A percentile compares a stretch with the other conserved stretches of the same genome.
Conservation (phyloP, 2,113 vertebrate species). For the Holacanthus passer region DNA sequence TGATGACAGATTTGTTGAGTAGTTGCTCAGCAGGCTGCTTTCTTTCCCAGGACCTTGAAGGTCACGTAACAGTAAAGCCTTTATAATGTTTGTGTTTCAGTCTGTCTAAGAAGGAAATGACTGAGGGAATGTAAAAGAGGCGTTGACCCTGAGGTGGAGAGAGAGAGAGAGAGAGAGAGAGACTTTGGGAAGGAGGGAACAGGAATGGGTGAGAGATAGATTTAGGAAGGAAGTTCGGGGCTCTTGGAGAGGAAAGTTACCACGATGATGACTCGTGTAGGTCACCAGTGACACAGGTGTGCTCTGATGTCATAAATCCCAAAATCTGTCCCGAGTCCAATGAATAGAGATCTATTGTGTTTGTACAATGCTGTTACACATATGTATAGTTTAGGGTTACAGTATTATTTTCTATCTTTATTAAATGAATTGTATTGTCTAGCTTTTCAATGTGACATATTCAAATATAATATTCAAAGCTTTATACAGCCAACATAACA, state of each 20-base stretch:
- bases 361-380: neutral
- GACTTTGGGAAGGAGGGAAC: constrained; percentile 9
- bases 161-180: constrained; percentile 23
- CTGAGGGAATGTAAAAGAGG: constrained; percentile 64
- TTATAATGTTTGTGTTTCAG: constrained; percentile 71
- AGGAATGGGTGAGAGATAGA: constrained; percentile 36
- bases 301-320: constrained; percentile 48
- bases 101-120: constrained; percentile 79
- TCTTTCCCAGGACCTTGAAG: constrained; percentile 80
- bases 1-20: constrained; percentile 69
- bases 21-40: constrained; percentile 44
- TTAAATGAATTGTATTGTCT: no score
- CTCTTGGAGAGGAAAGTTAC: constrained; percentile 76
- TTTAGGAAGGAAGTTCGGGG: constrained; percentile 75
- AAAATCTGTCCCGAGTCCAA: neutral
- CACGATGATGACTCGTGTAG: constrained; percentile 44
- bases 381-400: no score
- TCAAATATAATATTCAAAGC: no score
- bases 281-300: constrained; percentile 63
- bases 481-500: neutral
- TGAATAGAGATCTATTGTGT: neutral
- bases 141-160: constrained; percentile 64
- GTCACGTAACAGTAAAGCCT: constrained; percentile 69
- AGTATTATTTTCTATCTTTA: no score
- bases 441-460: no score